Evolutionary conservation across 2,888 invertebrate genomes (phyloP), one percentile per base, ranked within the genome.

Genomic region (Caenorhabditis wallacei): DNA sequence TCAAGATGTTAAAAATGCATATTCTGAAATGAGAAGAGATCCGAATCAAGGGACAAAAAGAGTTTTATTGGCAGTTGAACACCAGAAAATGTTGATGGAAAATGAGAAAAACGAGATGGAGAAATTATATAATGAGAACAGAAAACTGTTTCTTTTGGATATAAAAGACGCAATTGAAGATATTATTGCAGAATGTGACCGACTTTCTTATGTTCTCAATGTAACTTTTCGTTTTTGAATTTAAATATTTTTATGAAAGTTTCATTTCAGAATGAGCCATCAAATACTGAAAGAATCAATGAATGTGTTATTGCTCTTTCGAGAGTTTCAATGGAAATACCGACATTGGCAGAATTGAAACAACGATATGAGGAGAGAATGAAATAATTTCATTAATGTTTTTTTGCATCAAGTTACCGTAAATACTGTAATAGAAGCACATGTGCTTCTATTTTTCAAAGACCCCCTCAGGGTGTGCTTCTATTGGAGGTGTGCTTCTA

Each of bases 311-410:
- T 30, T 2, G 74, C 46, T 0, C 74, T 74, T 4, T 54, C 37
- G 13, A 5, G n/a, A 11, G 20, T 51, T 11, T 26, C 46, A 3
- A 22, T 20, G 5, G 37, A 54, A 4, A 72, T 72, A 20, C 72
- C 72, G 30, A 63, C 72, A 0, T 18, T 72, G 40, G 72, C 72
- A 1, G 72, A 72, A 7, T 16, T 72, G 30, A 72, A 63, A n/a
- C 2, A 16, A 18, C 16, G 22, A 22, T 40, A 61, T 13, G n/a
- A n/a, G 24, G 71, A 71, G 24, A 18, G 35, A 0, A 71, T 71
- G 51, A 24, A 22, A 22, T 30, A 51, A 61, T 30, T 7, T 20
- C 18, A 24, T 53, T 24, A 18, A n/a, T n/a, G n/a, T n/a, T n/a
- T n/a, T n/a, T n/a, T n/a, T n/a, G n/a, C n/a, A n/a, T n/a, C n/a